A percentile compares a stretch with the other conserved stretches of the same genome.
phyloP scores from a whole-genome alignment of 2,797 vertebrate genomes.

The Premnoplex brunnescens region DNA sequence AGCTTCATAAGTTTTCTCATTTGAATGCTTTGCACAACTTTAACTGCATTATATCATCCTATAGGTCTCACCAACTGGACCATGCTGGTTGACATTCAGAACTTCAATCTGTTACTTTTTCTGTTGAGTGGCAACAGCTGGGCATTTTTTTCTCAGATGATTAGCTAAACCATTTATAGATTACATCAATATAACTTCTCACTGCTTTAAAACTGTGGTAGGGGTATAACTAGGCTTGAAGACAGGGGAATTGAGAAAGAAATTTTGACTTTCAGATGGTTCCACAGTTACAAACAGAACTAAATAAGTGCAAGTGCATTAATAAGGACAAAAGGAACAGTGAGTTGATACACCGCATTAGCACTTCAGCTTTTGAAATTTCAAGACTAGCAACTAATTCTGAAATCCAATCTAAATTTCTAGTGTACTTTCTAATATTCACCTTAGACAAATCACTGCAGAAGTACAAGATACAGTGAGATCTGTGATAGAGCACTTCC shows the following conservation, averaged over 20 bases:
- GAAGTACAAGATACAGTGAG: not conserved
- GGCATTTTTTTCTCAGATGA: not conserved
- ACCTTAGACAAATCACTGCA: not conserved
- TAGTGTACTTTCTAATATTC: not conserved
- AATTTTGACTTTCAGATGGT: not conserved
- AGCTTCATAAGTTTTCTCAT: not conserved
- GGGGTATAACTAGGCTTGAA: not conserved
- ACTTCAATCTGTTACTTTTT: not conserved
- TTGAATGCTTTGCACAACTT: not conserved
- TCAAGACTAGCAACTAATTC: not conserved
- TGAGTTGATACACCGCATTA: not conserved
- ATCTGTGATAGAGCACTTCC: not conserved
- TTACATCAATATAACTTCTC: not conserved
- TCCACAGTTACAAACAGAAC: not conserved
- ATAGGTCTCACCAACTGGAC: not conserved
- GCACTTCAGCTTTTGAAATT: not conserved
- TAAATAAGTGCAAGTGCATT: not conserved
- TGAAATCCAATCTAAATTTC: not conserved
- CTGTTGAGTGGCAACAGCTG: not conserved
- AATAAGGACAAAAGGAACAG: not conserved
- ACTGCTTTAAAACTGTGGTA: not conserved
- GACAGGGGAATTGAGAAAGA: not conserved
- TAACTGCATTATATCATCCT: not conserved
- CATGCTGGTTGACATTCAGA: not conserved
- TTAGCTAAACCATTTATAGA: not conserved